Conservation (phyloP, 30 jellyfish, hydroid and myxozoan species). For the Turritopsis rubra region DNA sequence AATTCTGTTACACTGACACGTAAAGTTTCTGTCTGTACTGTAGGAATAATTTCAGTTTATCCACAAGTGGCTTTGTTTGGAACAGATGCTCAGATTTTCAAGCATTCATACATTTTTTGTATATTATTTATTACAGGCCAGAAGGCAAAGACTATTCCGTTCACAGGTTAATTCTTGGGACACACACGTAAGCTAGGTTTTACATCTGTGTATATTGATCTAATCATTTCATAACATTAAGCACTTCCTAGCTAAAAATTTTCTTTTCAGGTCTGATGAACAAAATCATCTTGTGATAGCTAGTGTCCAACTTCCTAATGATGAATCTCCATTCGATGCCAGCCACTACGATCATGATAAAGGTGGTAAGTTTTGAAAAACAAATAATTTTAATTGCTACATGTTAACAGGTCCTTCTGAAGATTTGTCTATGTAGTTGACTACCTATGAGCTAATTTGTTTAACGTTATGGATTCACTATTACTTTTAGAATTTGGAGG, state of each 20-base stretch:
- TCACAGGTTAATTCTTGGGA: slow-evolving; percentile 88
- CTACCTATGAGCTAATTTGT: not conserved
- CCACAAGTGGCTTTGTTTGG: too few relatives aligned
- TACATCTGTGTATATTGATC: not conserved
- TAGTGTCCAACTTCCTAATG: slow-evolving; percentile 88
- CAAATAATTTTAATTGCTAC: not conserved
- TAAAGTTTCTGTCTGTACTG: too few relatives aligned
- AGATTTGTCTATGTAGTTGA: not conserved
- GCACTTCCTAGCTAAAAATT: not conserved
- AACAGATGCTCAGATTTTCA: too few relatives aligned
- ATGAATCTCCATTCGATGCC: slow-evolving; percentile 90
- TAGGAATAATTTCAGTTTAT: too few relatives aligned
- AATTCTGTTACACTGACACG: too few relatives aligned
- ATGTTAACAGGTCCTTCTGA: too few relatives aligned
- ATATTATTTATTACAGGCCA: slow-evolving; percentile 45
- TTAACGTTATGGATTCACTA: not conserved
- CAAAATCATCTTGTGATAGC: slow-evolving; percentile 93
- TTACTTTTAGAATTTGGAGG: slow-evolving; percentile 91
- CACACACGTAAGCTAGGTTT: slow-evolving; percentile 86
- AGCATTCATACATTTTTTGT: too few relatives aligned
- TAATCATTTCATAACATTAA: not conserved
- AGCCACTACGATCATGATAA: slow-evolving; percentile 91
- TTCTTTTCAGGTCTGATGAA: slow-evolving; percentile 79
- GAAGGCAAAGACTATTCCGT: slow-evolving; percentile 94
- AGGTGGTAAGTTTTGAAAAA: slow-evolving; percentile 59